Base-by-base conservation (phyloP, 2,888 invertebrate genomes). In the Lacanobia wlatinum region DNA sequence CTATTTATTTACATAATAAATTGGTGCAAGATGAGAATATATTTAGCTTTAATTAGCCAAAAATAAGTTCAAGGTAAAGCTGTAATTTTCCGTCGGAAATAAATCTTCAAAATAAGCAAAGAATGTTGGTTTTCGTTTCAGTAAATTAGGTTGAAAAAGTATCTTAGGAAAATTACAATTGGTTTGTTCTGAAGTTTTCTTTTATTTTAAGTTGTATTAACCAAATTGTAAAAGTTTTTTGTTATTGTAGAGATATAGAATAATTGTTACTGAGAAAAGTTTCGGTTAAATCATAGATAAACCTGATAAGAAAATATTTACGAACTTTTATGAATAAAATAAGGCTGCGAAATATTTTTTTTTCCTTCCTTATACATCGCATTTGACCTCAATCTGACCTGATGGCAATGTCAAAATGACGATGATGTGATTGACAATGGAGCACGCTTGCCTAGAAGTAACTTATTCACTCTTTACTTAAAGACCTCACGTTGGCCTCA, bases 1-100 rank as follows among this genome's bases (percentile, higher is more conserved):
- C 73, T 60, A 65, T 81, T 80, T 83, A 79, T 84, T 85, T 80
- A 70, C 70, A 67, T 77, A 78, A 79, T 80, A 78, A 78, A 86
- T 77, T 77, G n/a, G 14, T 50, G 14, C 48, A 69, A 80, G 73
- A 78, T 77, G 72, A 81, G 38, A 64, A 82, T 60, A 76, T 71
- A 76, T 68, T 72, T 60, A 69, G 46, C 6, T 38, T 55, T 73
- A 70, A 73, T 82, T 69, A 61, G 23, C 10, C 23, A 12, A 58
- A n/a, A 81, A 50, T 79, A 28, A 16, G 28, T 61, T 77, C 62
- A 77, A 58, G 53, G 69, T 61, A 38, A 52, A 46, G 12, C 7
- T n/a, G n/a, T 23, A 55, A 28, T 61, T 62, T 61, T 23, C 5
- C 21, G 72, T 23, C 10, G 43, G n/a, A 34, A 28, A 76, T 78